These are phyloP conservation scores for Bugulina stolonifera DNA, from an alignment of 2,888 invertebrate genomes.

Conservation along the genomic window DNA sequence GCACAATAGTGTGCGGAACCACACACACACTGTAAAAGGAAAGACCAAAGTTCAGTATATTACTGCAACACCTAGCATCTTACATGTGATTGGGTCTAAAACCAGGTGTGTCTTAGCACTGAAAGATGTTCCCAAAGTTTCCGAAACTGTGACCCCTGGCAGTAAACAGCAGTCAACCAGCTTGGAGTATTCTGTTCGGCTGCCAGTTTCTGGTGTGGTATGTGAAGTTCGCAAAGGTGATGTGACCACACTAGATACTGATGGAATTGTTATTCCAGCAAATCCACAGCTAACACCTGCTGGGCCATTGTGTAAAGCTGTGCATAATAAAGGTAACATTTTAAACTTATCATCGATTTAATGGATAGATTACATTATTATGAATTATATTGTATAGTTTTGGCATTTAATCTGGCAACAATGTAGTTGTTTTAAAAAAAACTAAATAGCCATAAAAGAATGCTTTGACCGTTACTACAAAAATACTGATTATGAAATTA, in stretches of 20 bases:
- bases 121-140: not conserved
- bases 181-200: not conserved
- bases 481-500: no score
- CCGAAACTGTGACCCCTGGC: not conserved
- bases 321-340: no score
- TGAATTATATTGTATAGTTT: no score
- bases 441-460: no score
- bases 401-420: no score
- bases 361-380: no score
- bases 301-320: no score
- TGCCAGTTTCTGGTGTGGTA: not conserved
- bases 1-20: not conserved
- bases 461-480: no score
- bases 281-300: not conserved
- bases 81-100: not conserved
- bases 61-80: not conserved
- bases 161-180: not conserved
- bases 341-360: no score
- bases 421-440: no score
- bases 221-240: not conserved
- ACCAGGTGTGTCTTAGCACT: not conserved
- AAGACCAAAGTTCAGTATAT: not conserved
- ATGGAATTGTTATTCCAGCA: not conserved
- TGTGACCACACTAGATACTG: not conserved
- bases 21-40: not conserved